phyloP scores from a whole-genome alignment of 2,113 vertebrate genomes.

The Corvus moneduloides region DNA sequence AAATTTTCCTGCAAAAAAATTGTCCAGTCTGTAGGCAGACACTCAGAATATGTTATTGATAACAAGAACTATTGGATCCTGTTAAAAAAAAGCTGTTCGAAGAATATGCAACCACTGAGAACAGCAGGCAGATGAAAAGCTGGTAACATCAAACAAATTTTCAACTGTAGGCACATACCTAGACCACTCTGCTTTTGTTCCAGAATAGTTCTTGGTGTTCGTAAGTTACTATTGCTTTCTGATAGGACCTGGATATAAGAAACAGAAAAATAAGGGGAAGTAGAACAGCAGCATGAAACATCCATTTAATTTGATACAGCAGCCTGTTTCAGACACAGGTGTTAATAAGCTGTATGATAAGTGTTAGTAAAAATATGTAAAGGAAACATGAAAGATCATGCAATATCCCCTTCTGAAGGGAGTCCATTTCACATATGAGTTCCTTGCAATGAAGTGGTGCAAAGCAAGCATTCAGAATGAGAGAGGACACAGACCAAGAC shows the following conservation, averaged over 20 bases:
- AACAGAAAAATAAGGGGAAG: slow-evolving; percentile 67
- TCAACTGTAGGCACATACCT: slow-evolving; percentile 77
- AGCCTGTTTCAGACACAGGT: slow-evolving; percentile 79
- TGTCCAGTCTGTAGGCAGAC: not conserved
- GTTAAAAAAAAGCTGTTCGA: slow-evolving; percentile 24
- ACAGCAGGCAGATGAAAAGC: not conserved
- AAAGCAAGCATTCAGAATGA: slow-evolving; percentile 80
- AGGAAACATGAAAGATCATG: slow-evolving; percentile 79
- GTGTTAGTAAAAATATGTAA: slow-evolving; percentile 81
- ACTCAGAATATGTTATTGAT: not conserved
- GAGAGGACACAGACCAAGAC: slow-evolving; percentile 73
- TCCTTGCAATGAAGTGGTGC: slow-evolving; percentile 80
- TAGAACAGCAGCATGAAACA: slow-evolving; percentile 10
- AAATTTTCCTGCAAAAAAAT: not conserved
- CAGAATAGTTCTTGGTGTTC: slow-evolving; percentile 79
- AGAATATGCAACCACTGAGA: not conserved
- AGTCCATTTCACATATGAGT: slow-evolving; percentile 79
- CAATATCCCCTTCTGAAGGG: slow-evolving; percentile 81
- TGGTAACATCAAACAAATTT: not conserved
- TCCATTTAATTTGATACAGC: slow-evolving; percentile 71
- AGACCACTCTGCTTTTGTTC: slow-evolving; percentile 84
- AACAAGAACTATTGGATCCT: slow-evolving; percentile 45
- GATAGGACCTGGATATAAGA: slow-evolving; percentile 79
- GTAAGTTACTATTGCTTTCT: slow-evolving; percentile 80
- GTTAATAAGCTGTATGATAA: slow-evolving; percentile 88